Percentiles rank a stretch among this genome's conserved stretches.
These are phyloP conservation scores for Nothocercus nigrocapillus DNA, from an alignment of 2,113 vertebrate species.

Conservation along the genomic window DNA sequence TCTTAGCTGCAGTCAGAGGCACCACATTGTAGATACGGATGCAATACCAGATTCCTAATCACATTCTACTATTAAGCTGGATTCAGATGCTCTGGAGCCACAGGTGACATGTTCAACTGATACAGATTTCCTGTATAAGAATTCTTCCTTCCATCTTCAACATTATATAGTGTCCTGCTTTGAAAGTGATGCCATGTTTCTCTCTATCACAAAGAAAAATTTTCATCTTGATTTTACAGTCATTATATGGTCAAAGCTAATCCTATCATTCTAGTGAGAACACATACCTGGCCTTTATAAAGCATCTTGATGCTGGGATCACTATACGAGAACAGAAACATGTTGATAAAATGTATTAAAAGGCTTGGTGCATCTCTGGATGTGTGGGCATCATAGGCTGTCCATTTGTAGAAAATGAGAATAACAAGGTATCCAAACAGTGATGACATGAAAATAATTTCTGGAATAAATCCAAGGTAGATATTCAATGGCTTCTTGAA, in stretches of 20 bases:
- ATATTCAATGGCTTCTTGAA: constrained; percentile 96
- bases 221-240: not conserved
- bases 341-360: constrained; percentile 98
- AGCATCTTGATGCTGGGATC: constrained; percentile 84
- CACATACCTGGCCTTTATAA: constrained; percentile 93
- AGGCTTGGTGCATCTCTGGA: constrained; percentile 92
- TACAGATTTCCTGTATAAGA: not conserved
- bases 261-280: not conserved
- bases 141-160: not conserved
- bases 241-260: not conserved
- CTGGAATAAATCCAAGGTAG: constrained; percentile 95
- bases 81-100: not conserved
- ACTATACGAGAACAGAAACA: constrained; percentile 94
- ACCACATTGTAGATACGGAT: not conserved
- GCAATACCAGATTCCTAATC: not conserved
- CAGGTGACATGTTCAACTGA: not conserved
- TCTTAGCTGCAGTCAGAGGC: not conserved
- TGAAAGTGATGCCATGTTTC: not conserved
- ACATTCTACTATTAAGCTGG: not conserved
- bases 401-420: constrained; percentile 96
- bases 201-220: not conserved
- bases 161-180: not conserved
- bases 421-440: constrained; percentile 95
- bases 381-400: constrained; percentile 82
- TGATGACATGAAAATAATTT: constrained; percentile 93